Percentiles rank a stretch among this genome's conserved stretches.
Conservation (phyloP, 2,888 invertebrate species). For the Eupithecia abbreviata region DNA sequence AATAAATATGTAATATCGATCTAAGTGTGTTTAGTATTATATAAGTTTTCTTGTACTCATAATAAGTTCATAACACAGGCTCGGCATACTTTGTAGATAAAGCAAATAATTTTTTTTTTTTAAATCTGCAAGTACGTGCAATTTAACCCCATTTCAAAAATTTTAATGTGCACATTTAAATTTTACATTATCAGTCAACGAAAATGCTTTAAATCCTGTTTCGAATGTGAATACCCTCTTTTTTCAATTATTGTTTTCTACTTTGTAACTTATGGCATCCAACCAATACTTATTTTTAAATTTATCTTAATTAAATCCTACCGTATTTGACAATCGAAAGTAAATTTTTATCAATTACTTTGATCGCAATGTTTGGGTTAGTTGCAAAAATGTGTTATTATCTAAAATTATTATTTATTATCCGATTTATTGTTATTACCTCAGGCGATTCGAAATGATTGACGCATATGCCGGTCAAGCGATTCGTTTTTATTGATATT, state of each 20-base stretch:
- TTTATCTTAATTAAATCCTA: conserved; percentile 30
- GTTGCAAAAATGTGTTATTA: conserved; percentile 46
- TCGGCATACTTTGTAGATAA: too few species aligned
- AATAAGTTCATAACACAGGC: too few species aligned
- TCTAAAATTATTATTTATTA: conserved; percentile 40
- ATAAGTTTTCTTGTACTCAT: too few species aligned
- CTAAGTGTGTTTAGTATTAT: too few species aligned
- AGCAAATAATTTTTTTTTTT: too few species aligned
- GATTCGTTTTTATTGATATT: conserved; percentile 28
- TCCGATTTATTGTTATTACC: conserved; percentile 30
- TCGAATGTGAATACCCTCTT: neutral
- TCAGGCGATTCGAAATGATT: conserved; percentile 32
- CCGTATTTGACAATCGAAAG: conserved; percentile 41
- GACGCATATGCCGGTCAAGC: conserved; percentile 24
- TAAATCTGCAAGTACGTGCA: too few species aligned
- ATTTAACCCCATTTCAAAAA: too few species aligned
- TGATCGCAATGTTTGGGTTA: conserved; percentile 39
- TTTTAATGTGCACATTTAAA: neutral
- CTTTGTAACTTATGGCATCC: neutral
- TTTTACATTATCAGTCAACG: too few species aligned
- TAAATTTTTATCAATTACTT: conserved; percentile 41
- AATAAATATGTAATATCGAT: too few species aligned
- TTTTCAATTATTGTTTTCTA: neutral
- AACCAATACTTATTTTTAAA: neutral
- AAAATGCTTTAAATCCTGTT: neutral